These are phyloP conservation scores for Kuschelorhynchus macadamiae DNA, from an alignment of 2,888 invertebrate species.

Conservation along the genomic window DNA sequence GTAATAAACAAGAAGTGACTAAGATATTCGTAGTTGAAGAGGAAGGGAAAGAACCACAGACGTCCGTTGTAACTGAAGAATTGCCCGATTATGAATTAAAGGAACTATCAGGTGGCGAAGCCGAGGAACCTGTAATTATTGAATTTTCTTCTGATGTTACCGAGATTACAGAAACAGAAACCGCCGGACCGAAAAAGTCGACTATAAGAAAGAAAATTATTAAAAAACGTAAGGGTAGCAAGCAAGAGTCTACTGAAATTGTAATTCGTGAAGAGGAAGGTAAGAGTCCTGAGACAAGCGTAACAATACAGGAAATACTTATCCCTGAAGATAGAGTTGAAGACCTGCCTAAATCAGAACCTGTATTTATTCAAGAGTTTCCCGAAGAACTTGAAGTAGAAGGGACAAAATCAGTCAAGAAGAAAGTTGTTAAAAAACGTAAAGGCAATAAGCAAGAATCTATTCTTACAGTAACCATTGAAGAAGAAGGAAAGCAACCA, in stretches of 20 bases:
- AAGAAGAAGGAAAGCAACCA: conserved; percentile 69
- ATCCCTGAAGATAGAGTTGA: conserved; percentile 53
- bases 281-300: conserved; percentile 62
- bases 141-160: conserved; percentile 63
- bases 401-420: conserved; percentile 56
- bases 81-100: conserved; percentile 54
- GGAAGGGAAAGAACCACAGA: conserved; percentile 60
- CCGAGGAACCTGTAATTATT: conserved; percentile 55
- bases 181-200: conserved; percentile 55
- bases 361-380: conserved; percentile 57
- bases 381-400: conserved; percentile 59
- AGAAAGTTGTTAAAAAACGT: conserved; percentile 60
- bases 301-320: conserved; percentile 55
- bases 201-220: conserved; percentile 67
- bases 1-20: conserved; percentile 64
- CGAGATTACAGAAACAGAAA: conserved; percentile 62
- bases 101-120: conserved; percentile 57
- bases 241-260: conserved; percentile 64
- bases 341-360: conserved; percentile 43
- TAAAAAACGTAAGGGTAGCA: conserved; percentile 65
- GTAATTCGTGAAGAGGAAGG: conserved; percentile 62
- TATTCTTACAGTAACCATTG: conserved; percentile 69
- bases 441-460: conserved; percentile 61
- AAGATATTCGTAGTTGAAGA: conserved; percentile 58
- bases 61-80: conserved; percentile 62